phyloP scores from a whole-genome alignment of 2,113 vertebrate species.

The Barnardius zonarius region DNA sequence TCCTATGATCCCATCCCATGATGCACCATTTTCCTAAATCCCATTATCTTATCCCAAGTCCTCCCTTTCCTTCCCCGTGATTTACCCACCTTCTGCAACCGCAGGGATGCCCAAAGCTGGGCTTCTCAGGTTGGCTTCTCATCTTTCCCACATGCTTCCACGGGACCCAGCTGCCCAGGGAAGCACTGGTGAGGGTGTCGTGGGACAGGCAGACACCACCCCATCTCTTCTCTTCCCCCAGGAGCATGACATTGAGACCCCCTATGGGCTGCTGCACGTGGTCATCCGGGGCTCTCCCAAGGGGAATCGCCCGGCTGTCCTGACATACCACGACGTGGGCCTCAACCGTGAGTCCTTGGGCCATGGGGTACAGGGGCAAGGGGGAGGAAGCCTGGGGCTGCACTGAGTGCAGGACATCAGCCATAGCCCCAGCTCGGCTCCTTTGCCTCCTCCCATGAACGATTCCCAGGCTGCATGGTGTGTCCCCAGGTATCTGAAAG shows the following conservation, averaged over 20 bases:
- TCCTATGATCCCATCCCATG: neutral
- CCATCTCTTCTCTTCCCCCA: constrained; percentile 38
- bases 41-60: neutral
- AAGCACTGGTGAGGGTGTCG: neutral
- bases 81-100: neutral
- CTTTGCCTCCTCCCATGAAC: neutral
- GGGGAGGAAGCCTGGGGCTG: neutral
- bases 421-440: neutral
- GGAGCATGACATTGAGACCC: constrained; percentile 97
- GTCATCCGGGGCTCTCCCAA: constrained; percentile 93
- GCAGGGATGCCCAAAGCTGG: neutral
- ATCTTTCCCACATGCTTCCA: neutral
- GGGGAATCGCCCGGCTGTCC: constrained; percentile 92
- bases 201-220: neutral
- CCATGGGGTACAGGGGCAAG: neutral
- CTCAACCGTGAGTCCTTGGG: constrained; percentile 87
- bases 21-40: neutral
- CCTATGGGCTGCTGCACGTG: constrained; percentile 93
- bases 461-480: neutral
- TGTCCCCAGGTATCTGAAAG: neutral
- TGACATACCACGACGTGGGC: constrained; percentile 97
- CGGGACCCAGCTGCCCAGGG: neutral
- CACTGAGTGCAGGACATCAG: rapidly evolving
- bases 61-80: neutral
- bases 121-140: neutral